Evolutionary conservation across 1,140 invertebrate genomes (phyloP).

Genomic region (Rhysida immarginata): DNA sequence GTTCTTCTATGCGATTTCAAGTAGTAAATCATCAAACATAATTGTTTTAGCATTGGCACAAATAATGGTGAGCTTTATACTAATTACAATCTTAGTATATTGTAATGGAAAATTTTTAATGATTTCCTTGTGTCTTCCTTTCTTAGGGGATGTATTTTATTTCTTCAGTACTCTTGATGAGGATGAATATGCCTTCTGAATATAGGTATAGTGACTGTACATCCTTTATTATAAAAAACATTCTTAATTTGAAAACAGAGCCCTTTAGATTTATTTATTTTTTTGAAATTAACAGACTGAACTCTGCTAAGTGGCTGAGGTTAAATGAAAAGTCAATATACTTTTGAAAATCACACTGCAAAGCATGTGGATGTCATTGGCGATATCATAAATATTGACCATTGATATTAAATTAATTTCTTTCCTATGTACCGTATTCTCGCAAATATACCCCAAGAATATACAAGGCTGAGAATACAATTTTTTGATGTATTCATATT

Average conservation of each 20-base stretch:
- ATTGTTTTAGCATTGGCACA: slow-evolving; percentile 93
- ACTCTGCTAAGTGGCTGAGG: too few relatives aligned
- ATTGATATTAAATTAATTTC: background rate
- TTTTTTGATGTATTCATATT: too few relatives aligned
- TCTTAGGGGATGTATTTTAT: slow-evolving; percentile 96
- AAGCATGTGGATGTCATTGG: too few relatives aligned
- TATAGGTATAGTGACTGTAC: slow-evolving; percentile 42
- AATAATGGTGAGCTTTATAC: slow-evolving; percentile 71
- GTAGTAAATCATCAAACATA: slow-evolving; percentile 95
- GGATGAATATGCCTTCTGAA: slow-evolving; percentile 99
- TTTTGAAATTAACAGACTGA: too few relatives aligned
- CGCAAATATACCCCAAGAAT: too few relatives aligned
- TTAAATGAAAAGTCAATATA: too few relatives aligned
- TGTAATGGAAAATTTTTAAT: background rate
- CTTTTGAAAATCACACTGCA: too few relatives aligned
- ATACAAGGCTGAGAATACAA: too few relatives aligned
- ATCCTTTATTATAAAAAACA: too few relatives aligned
- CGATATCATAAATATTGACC: background rate
- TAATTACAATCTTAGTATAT: background rate
- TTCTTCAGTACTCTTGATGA: slow-evolving; percentile 89
- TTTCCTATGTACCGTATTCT: too few relatives aligned
- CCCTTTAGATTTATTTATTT: too few relatives aligned
- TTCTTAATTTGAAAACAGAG: too few relatives aligned
- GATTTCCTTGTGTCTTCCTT: slow-evolving; percentile 1
- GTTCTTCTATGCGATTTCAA: slow-evolving; percentile 99